Conservation (phyloP, 2,797 vertebrate genomes). For the Acomys russatus region DNA sequence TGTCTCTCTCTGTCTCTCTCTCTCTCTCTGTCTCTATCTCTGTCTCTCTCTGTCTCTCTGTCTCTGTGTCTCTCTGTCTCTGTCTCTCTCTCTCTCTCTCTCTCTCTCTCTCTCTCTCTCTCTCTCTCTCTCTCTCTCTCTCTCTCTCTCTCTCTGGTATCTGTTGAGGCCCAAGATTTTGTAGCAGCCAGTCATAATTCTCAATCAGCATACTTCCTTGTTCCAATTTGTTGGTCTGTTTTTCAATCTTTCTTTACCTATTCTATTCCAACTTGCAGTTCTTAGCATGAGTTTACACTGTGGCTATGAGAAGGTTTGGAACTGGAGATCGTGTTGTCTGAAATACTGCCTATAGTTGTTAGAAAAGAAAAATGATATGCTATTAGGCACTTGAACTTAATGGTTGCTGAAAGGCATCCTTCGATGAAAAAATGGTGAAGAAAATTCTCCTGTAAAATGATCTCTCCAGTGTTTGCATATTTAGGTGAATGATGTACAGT, state of each 20-base stretch:
- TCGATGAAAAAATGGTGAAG: background rate
- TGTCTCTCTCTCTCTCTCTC: no score
- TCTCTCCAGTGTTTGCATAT: background rate
- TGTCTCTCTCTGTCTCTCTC: no score
- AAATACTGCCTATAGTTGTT: background rate
- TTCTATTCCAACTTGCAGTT: background rate
- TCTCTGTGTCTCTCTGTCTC: no score
- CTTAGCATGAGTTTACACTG: background rate
- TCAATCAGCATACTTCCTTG: background rate
- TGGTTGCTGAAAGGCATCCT: background rate
- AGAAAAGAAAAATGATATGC: background rate
- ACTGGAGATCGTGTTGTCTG: background rate
- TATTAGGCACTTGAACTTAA: background rate
- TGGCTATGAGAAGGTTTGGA: background rate
- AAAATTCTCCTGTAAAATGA: slow-evolving; percentile 21
- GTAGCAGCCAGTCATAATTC: background rate
- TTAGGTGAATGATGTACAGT: background rate
- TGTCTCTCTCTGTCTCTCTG: no score
- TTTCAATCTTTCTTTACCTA: background rate
- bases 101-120: no score
- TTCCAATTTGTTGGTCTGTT: background rate
- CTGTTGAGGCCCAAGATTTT: background rate
- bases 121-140: no score
- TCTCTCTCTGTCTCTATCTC: no score
- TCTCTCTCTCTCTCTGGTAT: no score